Conservation (phyloP, 2,797 vertebrate genomes). For the Peromyscus attwateri region DNA sequence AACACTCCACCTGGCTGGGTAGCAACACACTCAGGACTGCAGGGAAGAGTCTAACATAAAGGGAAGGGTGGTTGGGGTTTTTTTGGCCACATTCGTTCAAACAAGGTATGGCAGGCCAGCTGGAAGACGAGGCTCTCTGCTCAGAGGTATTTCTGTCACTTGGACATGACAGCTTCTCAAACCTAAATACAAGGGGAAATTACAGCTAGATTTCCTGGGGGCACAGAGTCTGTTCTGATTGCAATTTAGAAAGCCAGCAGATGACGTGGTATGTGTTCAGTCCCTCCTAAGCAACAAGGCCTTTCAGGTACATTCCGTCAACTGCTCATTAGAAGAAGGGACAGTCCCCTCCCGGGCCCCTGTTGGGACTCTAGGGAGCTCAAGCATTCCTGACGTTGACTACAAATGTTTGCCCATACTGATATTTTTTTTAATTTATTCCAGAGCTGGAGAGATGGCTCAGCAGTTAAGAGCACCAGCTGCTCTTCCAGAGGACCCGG, state of each 20-base stretch:
- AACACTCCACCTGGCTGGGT: not conserved
- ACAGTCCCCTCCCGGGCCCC: not conserved
- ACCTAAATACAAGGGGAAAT: conserved; percentile 62
- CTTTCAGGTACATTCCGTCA: not conserved
- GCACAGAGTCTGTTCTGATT: not conserved
- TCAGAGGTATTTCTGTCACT: conserved; percentile 70
- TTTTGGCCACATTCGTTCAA: conserved; percentile 60
- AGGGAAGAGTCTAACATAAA: conserved; percentile 56
- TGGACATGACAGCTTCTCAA: conserved; percentile 61
- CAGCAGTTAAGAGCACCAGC: no score
- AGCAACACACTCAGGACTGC: not conserved
- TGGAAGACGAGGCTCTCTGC: conserved; percentile 53
- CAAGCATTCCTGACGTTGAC: not conserved
- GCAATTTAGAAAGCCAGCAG: conserved; percentile 32
- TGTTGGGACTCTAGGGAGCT: not conserved
- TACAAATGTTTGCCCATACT: not conserved
- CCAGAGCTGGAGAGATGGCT: no score
- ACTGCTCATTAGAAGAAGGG: not conserved
- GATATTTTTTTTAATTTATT: not conserved
- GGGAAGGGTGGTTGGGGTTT: not conserved
- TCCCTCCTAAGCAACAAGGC: not conserved
- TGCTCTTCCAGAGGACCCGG: no score
- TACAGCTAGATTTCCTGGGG: conserved; percentile 58
- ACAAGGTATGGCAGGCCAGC: conserved; percentile 69
- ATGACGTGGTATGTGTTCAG: not conserved